Evolutionary conservation across 1,140 invertebrate genomes (phyloP).

Genomic region (Drosophila tristis): DNA sequence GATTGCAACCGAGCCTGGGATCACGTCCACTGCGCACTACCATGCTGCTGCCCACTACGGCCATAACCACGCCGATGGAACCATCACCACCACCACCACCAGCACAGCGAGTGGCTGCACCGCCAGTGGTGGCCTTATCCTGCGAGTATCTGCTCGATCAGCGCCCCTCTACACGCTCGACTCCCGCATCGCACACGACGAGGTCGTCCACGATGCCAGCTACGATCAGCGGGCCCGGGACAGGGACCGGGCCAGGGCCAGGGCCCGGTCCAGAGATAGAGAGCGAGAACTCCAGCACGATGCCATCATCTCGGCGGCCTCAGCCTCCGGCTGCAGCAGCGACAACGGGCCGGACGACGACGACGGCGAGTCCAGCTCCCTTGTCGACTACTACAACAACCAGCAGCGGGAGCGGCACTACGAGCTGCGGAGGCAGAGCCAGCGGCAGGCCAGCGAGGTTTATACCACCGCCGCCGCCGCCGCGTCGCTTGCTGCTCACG

Average conservation of each 20-base stretch:
- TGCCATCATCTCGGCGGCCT: conserved; percentile 17
- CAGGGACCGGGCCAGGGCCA: not conserved
- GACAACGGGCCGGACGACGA: conserved; percentile 31
- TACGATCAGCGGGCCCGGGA: not conserved
- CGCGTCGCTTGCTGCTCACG: conserved; percentile 76
- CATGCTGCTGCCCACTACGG: conserved; percentile 66
- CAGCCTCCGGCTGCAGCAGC: conserved; percentile 28
- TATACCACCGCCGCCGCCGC: conserved; percentile 80
- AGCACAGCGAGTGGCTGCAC: conserved; percentile 18
- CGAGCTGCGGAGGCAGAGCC: conserved; percentile 65
- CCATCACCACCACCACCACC: conserved; percentile 25
- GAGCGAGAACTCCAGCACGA: conserved; percentile 5
- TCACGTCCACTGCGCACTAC: conserved; percentile 60
- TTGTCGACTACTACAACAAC: conserved; percentile 83
- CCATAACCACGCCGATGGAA: conserved; percentile 45
- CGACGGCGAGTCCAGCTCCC: conserved; percentile 67
- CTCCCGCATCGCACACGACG: conserved; percentile 11
- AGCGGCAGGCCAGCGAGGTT: conserved; percentile 75
- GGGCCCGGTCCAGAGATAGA: too few species aligned
- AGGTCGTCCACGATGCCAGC: conserved; percentile 5
- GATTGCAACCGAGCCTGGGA: conserved; percentile 53
- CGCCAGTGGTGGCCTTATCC: conserved; percentile 68
- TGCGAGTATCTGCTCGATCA: conserved; percentile 84
- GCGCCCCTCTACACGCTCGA: conserved; percentile 44
- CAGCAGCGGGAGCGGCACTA: conserved; percentile 82